These are phyloP conservation scores for Ochotona princeps DNA, from an alignment of 2,113 vertebrate species.

Conservation along the genomic window DNA sequence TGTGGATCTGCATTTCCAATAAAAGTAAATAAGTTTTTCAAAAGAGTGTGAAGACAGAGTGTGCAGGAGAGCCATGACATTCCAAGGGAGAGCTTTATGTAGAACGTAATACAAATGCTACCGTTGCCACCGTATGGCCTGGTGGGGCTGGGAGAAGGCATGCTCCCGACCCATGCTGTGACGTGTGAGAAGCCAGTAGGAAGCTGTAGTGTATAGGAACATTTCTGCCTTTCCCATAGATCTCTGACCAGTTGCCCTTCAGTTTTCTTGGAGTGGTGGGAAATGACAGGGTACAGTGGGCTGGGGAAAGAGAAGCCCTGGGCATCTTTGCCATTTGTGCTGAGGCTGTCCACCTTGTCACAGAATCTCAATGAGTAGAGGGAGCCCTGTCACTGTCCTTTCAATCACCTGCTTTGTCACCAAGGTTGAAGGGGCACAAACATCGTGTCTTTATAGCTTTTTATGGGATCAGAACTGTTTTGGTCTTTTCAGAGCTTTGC, in stretches of 20 bases:
- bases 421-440: neutral
- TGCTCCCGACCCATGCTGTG: neutral
- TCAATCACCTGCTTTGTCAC: neutral
- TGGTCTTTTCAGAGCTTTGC: neutral
- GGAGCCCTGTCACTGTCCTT: neutral
- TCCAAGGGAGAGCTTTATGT: neutral
- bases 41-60: neutral
- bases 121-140: too few species aligned
- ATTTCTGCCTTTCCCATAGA: neutral
- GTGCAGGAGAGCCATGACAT: neutral
- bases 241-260: neutral
- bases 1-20: too few species aligned
- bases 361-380: neutral
- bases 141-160: neutral
- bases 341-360: neutral
- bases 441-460: neutral
- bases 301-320: neutral
- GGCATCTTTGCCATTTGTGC: neutral
- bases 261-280: neutral
- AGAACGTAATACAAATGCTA: neutral
- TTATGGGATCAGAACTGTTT: neutral
- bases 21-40: too few species aligned
- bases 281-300: neutral
- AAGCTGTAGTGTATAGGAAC: neutral
- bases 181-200: neutral